Percentiles rank a stretch among this genome's conserved stretches.
phyloP scores from a whole-genome alignment of 2,113 vertebrate genomes.

The Carassius auratus region DNA sequence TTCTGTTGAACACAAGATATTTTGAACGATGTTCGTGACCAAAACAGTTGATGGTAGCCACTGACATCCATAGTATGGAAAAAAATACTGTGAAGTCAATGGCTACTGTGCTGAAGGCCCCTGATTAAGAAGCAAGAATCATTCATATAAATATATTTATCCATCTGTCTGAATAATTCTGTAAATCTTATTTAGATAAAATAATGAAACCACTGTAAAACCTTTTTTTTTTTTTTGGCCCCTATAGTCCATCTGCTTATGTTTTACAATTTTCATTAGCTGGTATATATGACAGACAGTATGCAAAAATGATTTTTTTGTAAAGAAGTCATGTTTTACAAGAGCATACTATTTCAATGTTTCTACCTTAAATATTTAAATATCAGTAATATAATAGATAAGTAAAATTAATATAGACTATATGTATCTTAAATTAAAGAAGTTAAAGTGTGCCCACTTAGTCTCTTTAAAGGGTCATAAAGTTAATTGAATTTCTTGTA shows the following conservation, averaged over 20 bases:
- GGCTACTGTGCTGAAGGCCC: neutral
- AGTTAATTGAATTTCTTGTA: neutral
- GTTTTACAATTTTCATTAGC: neutral
- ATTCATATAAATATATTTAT: neutral
- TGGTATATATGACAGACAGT: neutral
- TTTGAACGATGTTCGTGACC: too few relatives aligned
- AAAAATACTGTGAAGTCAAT: neutral
- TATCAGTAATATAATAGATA: neutral
- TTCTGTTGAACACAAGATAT: neutral
- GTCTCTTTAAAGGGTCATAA: neutral
- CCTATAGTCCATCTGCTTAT: neutral
- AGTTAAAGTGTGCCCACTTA: neutral
- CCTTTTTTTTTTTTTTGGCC: neutral
- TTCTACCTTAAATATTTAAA: too few relatives aligned
- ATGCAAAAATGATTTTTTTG: too few relatives aligned
- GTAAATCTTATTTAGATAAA: neutral
- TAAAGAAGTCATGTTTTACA: too few relatives aligned
- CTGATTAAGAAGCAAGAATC: neutral
- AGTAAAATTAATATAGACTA: neutral
- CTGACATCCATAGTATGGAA: neutral
- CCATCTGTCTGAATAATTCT: slow-evolving; percentile 12
- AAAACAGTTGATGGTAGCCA: neutral
- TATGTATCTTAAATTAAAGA: neutral
- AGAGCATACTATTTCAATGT: too few relatives aligned
- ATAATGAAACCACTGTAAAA: neutral